Evolutionary conservation across 2,888 invertebrate genomes (phyloP).

Genomic region (Andrena bicolor): DNA sequence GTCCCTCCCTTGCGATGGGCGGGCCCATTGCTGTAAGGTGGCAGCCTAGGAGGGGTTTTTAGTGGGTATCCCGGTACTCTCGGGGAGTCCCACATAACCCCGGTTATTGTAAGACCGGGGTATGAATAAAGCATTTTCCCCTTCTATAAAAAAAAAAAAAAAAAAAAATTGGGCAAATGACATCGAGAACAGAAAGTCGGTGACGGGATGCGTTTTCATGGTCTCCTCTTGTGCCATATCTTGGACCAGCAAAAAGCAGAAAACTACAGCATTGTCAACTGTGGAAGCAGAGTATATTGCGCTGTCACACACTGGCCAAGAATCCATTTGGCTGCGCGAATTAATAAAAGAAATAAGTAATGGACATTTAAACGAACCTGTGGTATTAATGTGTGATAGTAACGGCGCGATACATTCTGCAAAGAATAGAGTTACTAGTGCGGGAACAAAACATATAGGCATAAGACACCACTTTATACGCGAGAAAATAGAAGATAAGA

Average conservation of each 20-base stretch:
- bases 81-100: too few relatives aligned
- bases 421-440: background rate
- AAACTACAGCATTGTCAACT: conserved; percentile 29
- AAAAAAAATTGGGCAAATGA: too few relatives aligned
- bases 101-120: too few relatives aligned
- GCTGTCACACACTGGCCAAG: conserved; percentile 26
- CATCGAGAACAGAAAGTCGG: conserved; percentile 6
- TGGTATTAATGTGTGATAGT: conserved; percentile 9
- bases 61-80: too few relatives aligned
- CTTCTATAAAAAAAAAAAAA: too few relatives aligned
- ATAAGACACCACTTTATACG: conserved; percentile 15
- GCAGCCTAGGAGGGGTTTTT: too few relatives aligned
- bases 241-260: conserved; percentile 33
- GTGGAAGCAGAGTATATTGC: conserved; percentile 48
- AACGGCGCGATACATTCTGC: conserved; percentile 21
- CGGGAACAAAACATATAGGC: conserved; percentile 8
- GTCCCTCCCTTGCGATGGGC: too few relatives aligned
- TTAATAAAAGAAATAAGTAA: background rate
- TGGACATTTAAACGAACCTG: background rate
- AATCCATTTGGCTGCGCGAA: conserved; percentile 20
- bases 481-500: conserved; percentile 4
- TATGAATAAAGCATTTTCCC: too few relatives aligned
- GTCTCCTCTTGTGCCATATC: conserved; percentile 25
- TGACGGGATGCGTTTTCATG: conserved; percentile 13
- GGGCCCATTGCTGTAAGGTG: too few relatives aligned